Percentiles rank a stretch among this genome's conserved stretches.
Evolutionary conservation across 2,888 invertebrate species (phyloP).

Genomic region (Netelia virgata): DNA sequence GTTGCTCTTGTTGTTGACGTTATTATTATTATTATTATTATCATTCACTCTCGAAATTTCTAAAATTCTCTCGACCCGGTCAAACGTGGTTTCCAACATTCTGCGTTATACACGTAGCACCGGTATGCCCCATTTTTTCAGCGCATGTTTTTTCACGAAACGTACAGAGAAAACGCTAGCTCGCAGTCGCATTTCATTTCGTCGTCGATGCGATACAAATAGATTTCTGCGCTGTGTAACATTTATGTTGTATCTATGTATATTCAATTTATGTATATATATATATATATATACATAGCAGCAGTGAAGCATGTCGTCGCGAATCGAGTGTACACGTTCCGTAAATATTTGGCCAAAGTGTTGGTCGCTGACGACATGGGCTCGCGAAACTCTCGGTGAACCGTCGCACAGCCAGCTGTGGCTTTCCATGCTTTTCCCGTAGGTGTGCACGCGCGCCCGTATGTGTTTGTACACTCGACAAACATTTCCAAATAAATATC

Average conservation of each 20-base stretch:
- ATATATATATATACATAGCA: slow-evolving; percentile 26
- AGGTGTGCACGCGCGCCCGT: background rate
- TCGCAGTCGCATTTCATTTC: slow-evolving; percentile 39
- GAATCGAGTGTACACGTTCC: slow-evolving; percentile 80
- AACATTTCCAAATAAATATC: slow-evolving; percentile 55
- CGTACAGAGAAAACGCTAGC: background rate
- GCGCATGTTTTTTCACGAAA: background rate
- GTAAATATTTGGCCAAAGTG: slow-evolving; percentile 82
- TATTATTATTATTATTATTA: too few species aligned
- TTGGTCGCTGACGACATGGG: slow-evolving; percentile 63
- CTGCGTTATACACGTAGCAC: too few species aligned
- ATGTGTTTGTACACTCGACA: slow-evolving; percentile 40
- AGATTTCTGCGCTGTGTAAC: slow-evolving; percentile 28
- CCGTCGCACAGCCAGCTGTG: background rate
- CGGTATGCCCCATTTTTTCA: background rate
- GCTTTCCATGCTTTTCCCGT: too few species aligned
- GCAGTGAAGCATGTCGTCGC: slow-evolving; percentile 47
- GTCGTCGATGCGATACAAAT: slow-evolving; percentile 13
- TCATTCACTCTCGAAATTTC: too few species aligned
- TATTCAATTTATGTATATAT: slow-evolving; percentile 36
- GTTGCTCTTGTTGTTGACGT: too few species aligned
- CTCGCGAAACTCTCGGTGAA: slow-evolving; percentile 58
- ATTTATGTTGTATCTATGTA: slow-evolving; percentile 10
- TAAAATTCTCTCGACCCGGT: too few species aligned
- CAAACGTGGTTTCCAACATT: too few species aligned